phyloP scores from a whole-genome alignment of 2,113 vertebrate species.

The Circaetus cinerascens region DNA sequence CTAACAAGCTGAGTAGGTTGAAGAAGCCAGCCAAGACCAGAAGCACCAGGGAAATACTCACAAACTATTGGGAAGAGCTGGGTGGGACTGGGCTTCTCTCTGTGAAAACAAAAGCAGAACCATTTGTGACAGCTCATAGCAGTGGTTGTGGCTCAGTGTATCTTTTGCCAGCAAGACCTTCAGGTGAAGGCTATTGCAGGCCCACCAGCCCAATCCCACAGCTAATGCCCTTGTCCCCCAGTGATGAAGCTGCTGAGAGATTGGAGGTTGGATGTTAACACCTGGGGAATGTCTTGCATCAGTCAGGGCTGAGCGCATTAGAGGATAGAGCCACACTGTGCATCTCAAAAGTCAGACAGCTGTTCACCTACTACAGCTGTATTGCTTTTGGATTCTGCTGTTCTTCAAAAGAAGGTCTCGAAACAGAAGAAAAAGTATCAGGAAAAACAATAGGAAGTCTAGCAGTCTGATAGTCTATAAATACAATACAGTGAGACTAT shows the following conservation, averaged over 20 bases:
- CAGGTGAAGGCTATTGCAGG: not conserved
- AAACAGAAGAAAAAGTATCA: not conserved
- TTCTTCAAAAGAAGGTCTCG: not conserved
- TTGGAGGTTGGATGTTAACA: not conserved
- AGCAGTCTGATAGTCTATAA: not conserved
- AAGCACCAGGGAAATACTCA: not conserved
- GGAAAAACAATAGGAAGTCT: not conserved
- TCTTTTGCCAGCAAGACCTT: not conserved
- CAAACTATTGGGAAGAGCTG: not conserved
- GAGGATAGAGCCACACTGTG: not conserved
- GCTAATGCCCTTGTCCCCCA: not conserved
- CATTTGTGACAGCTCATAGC: not conserved
- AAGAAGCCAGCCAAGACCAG: not conserved
- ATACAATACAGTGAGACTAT: not conserved
- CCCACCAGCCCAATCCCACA: not conserved
- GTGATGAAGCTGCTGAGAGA: not conserved
- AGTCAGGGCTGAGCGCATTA: not conserved
- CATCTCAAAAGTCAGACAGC: not conserved
- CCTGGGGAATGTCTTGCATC: not conserved
- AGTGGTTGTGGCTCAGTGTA: rapidly evolving
- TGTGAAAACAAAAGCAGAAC: not conserved
- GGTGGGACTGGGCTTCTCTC: not conserved
- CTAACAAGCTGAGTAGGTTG: not conserved
- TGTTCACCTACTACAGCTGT: not conserved
- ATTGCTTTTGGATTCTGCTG: not conserved